A percentile compares a stretch with the other conserved stretches of the same genome.
Conservation (phyloP, 2,888 invertebrate genomes). For the Limenitis camilla region DNA sequence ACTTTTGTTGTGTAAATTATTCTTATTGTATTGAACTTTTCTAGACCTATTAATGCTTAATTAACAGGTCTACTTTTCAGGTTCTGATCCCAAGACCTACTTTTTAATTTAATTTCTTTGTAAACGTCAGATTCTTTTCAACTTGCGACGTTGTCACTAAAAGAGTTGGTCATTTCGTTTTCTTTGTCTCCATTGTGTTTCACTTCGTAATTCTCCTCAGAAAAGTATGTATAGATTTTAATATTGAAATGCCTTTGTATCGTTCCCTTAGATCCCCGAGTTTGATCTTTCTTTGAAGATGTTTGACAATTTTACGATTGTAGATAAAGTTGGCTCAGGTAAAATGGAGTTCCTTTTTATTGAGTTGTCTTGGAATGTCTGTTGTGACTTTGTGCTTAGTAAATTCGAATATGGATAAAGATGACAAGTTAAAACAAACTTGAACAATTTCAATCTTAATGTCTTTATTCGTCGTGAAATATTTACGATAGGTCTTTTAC, state of each 20-base stretch:
- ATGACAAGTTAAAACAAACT: background rate
- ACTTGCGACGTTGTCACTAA: background rate
- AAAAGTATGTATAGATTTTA: conserved; percentile 25
- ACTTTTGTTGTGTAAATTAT: conserved; percentile 17
- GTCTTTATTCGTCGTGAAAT: background rate
- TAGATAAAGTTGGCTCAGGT: conserved; percentile 23
- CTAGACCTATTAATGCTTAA: conserved; percentile 9
- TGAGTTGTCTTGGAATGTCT: conserved; percentile 14
- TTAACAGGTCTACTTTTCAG: conserved; percentile 1
- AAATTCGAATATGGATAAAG: conserved; percentile 3
- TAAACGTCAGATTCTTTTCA: conserved; percentile 2
- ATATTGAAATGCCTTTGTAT: conserved; percentile 27
- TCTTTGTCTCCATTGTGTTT: conserved; percentile 15
- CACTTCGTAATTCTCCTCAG: conserved; percentile 11
- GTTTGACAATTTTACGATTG: conserved; percentile 24
- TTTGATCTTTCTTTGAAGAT: conserved; percentile 25
- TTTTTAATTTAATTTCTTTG: conserved; percentile 15
- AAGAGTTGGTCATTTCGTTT: conserved; percentile 7
- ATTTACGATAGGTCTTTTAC: too few relatives aligned
- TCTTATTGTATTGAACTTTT: conserved; percentile 16
- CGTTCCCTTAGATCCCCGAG: conserved; percentile 23
- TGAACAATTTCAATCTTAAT: background rate
- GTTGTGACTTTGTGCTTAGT: conserved; percentile 11
- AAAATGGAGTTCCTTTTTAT: conserved; percentile 19
- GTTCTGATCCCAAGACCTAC: conserved; percentile 2